Conservation (phyloP, 2,113 vertebrate genomes). For the Terrapene triunguis region DNA sequence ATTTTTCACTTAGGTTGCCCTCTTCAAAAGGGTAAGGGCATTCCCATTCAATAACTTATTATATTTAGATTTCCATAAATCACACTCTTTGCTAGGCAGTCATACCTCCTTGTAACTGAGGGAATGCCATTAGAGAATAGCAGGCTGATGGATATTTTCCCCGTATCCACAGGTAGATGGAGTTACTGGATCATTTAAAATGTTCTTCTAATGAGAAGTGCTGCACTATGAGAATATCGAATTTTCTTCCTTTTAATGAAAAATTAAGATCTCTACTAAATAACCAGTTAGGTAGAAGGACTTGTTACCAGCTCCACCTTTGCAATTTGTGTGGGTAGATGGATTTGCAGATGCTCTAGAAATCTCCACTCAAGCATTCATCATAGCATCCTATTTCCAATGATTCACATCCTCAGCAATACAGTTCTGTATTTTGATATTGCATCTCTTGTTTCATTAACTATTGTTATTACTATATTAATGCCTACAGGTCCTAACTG, state of each 20-base stretch:
- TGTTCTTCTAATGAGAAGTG: constrained; percentile 22
- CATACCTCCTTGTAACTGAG: not conserved
- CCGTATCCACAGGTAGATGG: not conserved
- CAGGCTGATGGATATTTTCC: not conserved
- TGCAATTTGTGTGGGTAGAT: not conserved
- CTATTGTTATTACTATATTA: not conserved
- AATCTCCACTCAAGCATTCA: constrained; percentile 23
- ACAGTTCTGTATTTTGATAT: not conserved
- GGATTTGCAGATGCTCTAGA: not conserved
- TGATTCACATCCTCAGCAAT: not conserved
- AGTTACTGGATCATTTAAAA: constrained; percentile 18
- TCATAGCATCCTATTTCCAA: not conserved
- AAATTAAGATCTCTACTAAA: not conserved
- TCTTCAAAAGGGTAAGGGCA: not conserved
- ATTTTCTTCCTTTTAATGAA: constrained; percentile 2
- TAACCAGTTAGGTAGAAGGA: not conserved
- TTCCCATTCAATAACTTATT: fast-evolving
- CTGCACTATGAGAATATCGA: not conserved
- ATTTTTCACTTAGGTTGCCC: not conserved
- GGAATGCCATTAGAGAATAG: not conserved
- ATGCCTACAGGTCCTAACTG: not conserved
- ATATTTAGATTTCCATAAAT: not conserved
- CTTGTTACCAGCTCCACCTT: not conserved
- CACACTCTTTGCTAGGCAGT: not conserved
- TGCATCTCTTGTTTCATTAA: not conserved